phyloP scores from a whole-genome alignment of 1,140 invertebrate genomes.

The Leptinotarsa defecta region DNA sequence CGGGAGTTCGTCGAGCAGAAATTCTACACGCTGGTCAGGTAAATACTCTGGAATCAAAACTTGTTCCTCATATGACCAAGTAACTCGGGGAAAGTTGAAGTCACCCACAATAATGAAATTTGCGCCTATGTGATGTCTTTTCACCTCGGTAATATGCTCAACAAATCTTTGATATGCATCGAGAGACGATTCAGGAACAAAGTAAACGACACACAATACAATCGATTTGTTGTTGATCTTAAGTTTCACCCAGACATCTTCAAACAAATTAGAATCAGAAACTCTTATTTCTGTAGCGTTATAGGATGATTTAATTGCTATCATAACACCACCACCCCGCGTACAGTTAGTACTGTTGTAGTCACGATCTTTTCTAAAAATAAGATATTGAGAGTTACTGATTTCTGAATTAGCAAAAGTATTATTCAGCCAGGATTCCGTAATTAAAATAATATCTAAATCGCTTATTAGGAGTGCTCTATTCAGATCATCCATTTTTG shows the following conservation, averaged over 20 bases:
- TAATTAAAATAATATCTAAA: conserved; percentile 10
- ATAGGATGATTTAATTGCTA: background rate
- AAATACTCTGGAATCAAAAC: background rate
- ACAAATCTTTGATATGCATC: background rate
- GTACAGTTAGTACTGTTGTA: background rate
- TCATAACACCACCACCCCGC: background rate
- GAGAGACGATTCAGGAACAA: background rate
- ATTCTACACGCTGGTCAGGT: background rate
- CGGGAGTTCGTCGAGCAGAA: background rate
- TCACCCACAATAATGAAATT: too few species aligned
- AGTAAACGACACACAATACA: background rate
- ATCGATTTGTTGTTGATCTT: too few species aligned
- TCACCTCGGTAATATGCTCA: background rate
- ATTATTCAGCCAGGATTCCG: background rate
- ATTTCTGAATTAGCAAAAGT: background rate
- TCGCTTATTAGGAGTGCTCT: conserved; percentile 4
- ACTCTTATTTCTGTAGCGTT: background rate
- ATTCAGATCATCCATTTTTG: background rate
- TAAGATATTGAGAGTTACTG: background rate
- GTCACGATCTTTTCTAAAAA: background rate
- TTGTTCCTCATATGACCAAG: too few species aligned
- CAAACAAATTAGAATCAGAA: conserved; percentile 5
- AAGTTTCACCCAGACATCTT: background rate
- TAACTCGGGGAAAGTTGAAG: too few species aligned
- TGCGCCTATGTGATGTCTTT: too few species aligned